A percentile compares a stretch with the other conserved stretches of the same genome.
Conservation (phyloP, 2,113 vertebrate genomes). For the Ia io region DNA sequence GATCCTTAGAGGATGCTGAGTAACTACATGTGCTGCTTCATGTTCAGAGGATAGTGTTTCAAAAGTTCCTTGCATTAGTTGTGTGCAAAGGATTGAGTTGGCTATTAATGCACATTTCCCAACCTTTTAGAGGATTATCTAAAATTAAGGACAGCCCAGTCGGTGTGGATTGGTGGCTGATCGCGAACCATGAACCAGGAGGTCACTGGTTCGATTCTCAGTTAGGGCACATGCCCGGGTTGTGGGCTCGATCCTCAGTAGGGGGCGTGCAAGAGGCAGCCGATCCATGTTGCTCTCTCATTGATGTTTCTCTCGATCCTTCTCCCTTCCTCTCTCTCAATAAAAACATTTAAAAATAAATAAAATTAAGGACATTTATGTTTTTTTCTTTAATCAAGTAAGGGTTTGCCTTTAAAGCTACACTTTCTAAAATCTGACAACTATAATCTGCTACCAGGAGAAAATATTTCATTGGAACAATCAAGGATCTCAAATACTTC, state of each 20-base stretch:
- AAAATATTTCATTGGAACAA: not conserved
- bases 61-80: not conserved
- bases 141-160: no score
- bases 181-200: no score
- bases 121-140: not conserved
- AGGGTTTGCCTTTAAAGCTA: not conserved
- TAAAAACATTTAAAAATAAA: no score
- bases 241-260: no score
- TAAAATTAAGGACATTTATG: not conserved
- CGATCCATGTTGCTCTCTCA: no score
- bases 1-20: not conserved
- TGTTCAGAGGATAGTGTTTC: not conserved
- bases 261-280: no score
- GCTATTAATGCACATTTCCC: not conserved
- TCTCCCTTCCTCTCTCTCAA: no score
- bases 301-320: no score
- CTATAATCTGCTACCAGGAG: not conserved
- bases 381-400: not conserved
- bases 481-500: slow-evolving; percentile 26
- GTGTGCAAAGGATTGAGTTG: not conserved
- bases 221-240: no score
- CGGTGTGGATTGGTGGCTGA: no score
- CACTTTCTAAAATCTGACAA: not conserved
- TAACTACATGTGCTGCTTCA: not conserved
- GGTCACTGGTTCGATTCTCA: no score